These are phyloP conservation scores for Ormia ochracea DNA, from an alignment of 2,888 invertebrate genomes.

Conservation along the genomic window DNA sequence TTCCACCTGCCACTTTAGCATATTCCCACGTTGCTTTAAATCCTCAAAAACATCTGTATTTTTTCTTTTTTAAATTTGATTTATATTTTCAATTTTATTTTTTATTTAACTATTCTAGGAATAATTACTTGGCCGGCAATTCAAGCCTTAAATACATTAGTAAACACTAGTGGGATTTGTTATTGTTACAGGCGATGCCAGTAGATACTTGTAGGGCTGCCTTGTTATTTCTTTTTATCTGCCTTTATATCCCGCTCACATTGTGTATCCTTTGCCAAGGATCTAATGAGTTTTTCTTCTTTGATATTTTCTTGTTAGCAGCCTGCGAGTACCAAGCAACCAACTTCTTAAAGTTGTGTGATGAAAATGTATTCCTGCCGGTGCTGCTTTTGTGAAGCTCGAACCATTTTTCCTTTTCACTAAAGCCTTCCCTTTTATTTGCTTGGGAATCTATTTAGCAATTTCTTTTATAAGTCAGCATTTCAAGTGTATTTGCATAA, in stretches of 20 bases:
- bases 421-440: conserved; percentile 8
- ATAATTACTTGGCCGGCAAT: too few species aligned
- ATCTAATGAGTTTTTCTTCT: not conserved
- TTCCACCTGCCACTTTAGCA: conserved; percentile 37
- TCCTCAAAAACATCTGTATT: conserved; percentile 1
- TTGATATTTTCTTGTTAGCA: conserved; percentile 3
- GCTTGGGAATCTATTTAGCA: conserved; percentile 7
- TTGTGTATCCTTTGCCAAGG: conserved; percentile 24
- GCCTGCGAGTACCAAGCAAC: not conserved
- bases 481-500: conserved; percentile 32
- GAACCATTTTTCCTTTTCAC: conserved; percentile 25
- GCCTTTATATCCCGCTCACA: too few species aligned
- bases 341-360: not conserved
- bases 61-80: conserved; percentile 7
- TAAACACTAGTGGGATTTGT: too few species aligned
- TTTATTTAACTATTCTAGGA: not conserved
- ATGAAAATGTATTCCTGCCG: conserved; percentile 26
- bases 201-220: too few species aligned
- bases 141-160: too few species aligned
- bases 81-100: conserved; percentile 3
- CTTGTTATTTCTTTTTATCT: too few species aligned
- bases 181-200: too few species aligned
- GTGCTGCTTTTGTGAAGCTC: conserved; percentile 24
- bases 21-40: conserved; percentile 33
- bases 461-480: conserved; percentile 12